Conservation (phyloP, 2,797 vertebrate genomes). For the Balearica regulorum region DNA sequence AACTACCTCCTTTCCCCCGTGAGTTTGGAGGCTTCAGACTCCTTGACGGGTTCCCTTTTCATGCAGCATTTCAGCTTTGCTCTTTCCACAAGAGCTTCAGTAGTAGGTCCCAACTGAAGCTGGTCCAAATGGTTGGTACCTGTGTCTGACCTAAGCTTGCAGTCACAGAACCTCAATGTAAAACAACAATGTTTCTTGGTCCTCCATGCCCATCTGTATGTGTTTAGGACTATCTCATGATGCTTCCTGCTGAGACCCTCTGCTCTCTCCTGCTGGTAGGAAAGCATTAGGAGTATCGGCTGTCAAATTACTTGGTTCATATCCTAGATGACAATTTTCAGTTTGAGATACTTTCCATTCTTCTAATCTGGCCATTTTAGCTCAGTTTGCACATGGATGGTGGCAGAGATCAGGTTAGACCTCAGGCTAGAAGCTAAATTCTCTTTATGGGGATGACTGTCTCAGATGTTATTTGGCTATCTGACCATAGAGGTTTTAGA, state of each 20-base stretch:
- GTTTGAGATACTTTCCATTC: background rate
- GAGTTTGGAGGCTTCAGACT: background rate
- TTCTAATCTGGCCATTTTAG: background rate
- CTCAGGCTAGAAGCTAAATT: background rate
- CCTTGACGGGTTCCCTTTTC: background rate
- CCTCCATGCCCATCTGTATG: background rate
- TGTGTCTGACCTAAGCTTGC: background rate
- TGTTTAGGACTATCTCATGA: background rate
- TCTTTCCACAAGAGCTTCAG: background rate
- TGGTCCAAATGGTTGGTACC: background rate
- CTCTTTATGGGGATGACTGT: background rate
- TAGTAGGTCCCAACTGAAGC: fast-evolving
- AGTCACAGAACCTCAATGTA: background rate
- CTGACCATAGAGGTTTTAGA: background rate
- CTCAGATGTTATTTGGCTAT: background rate
- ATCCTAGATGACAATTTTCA: background rate
- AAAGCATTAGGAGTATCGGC: background rate
- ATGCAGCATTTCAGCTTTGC: background rate
- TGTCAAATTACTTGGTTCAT: background rate
- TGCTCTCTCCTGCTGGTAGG: background rate
- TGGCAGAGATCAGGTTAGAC: background rate
- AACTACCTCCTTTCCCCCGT: background rate
- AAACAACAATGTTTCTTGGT: fast-evolving
- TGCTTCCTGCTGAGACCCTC: background rate
- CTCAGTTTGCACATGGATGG: background rate